Percentiles rank a stretch among this genome's conserved stretches.
Evolutionary conservation across 2,797 vertebrate genomes (phyloP).

Genomic region (Fistularia commersonii): DNA sequence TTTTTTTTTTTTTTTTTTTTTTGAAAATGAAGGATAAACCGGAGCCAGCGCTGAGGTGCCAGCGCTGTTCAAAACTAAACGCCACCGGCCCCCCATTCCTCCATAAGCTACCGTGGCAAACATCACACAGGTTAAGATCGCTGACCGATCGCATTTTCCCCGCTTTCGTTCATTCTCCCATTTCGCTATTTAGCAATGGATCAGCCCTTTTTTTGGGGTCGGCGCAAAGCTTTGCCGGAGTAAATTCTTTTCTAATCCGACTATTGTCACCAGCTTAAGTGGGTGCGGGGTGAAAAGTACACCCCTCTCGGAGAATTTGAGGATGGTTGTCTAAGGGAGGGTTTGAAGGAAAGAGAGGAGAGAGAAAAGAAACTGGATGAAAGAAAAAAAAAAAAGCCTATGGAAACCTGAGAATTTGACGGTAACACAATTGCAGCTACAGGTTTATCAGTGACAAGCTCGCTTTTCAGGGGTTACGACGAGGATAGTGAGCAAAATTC

Average conservation of each 20-base stretch:
- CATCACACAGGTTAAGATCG: constrained; percentile 92
- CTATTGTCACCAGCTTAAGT: constrained; percentile 97
- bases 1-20: too few species aligned
- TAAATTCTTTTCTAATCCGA: constrained; percentile 97
- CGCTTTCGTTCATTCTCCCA: constrained; percentile 85
- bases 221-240: constrained; percentile 83
- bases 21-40: too few species aligned
- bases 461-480: constrained; percentile 77
- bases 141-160: constrained; percentile 90
- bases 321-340: constrained; percentile 73
- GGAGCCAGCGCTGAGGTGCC: constrained; percentile 74
- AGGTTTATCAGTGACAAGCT: constrained; percentile 62
- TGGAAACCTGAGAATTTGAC: constrained; percentile 81
- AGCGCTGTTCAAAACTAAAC: constrained; percentile 79
- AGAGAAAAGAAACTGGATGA: constrained; percentile 73
- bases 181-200: constrained; percentile 80
- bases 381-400: constrained; percentile 82
- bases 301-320: constrained; percentile 84
- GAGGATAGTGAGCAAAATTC: too few species aligned
- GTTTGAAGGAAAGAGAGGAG: constrained; percentile 68
- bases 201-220: constrained; percentile 76
- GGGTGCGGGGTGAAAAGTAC: constrained; percentile 89
- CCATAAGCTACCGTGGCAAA: constrained; percentile 77
- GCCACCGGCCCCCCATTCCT: constrained; percentile 54
- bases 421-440: constrained; percentile 82